Evolutionary conservation across 2,113 vertebrate genomes (phyloP).

Genomic region (Brachypteracias leptosomus): DNA sequence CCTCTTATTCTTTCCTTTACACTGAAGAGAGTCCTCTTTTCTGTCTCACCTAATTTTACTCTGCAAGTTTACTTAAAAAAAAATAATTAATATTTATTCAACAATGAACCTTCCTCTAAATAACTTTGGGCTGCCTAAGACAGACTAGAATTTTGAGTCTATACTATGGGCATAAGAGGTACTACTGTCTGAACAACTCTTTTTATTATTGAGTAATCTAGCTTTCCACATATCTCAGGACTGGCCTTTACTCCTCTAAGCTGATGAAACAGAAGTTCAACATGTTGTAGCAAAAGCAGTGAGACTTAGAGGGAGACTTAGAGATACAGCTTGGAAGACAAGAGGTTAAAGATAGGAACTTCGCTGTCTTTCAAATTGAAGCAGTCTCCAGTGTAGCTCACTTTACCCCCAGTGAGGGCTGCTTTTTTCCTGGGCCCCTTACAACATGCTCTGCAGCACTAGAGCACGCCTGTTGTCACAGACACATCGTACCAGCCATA

Average conservation of each 20-base stretch:
- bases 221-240: neutral
- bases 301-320: neutral
- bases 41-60: neutral
- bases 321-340: neutral
- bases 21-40: neutral
- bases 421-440: neutral
- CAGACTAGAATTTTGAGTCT: neutral
- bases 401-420: neutral
- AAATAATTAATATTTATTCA: neutral
- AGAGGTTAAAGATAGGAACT: accelerated
- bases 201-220: neutral
- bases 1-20: neutral
- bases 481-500: accelerated
- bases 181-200: neutral
- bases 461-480: neutral
- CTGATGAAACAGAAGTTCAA: neutral
- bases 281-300: neutral
- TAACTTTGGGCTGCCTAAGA: neutral
- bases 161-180: accelerated
- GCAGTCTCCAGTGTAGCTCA: neutral
- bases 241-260: neutral
- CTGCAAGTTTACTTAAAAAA: neutral
- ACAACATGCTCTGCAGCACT: neutral
- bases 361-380: accelerated
- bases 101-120: neutral